Evolutionary conservation across 53 echinoderm and acorn worm species (phyloP), one percentile per base, ranked within the genome.

Genomic region (Paracentrotus lividus): DNA sequence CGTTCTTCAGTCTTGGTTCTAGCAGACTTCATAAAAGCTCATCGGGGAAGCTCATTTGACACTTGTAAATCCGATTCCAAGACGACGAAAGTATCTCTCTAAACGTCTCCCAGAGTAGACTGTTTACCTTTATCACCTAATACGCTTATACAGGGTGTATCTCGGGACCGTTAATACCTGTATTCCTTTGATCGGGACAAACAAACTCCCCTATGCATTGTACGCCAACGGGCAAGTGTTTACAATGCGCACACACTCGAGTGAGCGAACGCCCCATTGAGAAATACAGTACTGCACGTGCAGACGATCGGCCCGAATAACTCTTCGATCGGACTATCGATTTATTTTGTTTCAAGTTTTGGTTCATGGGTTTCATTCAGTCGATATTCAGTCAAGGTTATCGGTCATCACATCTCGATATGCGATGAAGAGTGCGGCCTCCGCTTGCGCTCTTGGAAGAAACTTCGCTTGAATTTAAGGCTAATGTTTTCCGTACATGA

Each of bases 211-310:
- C 36, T 38, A 21, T 72, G 72, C 20, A 18, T 4, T 40, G 40
- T 40, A 36, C 20, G 40, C 36, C 72, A 16, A 5, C n/a, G n/a
- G n/a, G n/a, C n/a, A n/a, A n/a, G 18, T 72, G 72, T 72, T 72
- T 40, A 72, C 72, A 6, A 40, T 40, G 72, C 27, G 7, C 40
- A 72, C 72, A 72, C 72, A 72, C 72, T 72, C 38, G 6, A 72
- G 16, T 23, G 69, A n/a, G 1, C 26, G n/a, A 61, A 15, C 34
- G 0, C 18, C 40, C 72, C 36, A 38, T 36, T 69, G 69, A 69
- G 69, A 36, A 69, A 69, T 36, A n/a, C n/a, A n/a, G n/a, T n/a
- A 5, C 72, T 72, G 40, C 38, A 72, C 72, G 72, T 72, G 72
- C 72, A 13, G 36, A 38, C 36, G 38, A 36, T 16, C 36, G 20